phyloP scores from a whole-genome alignment of 2,113 vertebrate species.

The Lophura nycthemera region DNA sequence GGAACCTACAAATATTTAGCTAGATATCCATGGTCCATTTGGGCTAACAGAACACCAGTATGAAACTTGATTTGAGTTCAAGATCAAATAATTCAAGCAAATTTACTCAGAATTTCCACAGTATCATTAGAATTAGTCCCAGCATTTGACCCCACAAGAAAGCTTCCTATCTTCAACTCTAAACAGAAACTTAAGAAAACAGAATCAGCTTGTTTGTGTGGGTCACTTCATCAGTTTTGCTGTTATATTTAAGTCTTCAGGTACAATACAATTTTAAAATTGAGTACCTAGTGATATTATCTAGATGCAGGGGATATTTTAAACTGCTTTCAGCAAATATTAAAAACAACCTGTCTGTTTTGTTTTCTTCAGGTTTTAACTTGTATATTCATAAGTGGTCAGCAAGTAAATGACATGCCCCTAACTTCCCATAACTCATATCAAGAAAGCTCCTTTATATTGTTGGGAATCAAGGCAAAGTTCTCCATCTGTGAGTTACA shows the following conservation, averaged over 20 bases:
- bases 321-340: background rate
- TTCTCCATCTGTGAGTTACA: no score
- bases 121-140: background rate
- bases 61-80: background rate
- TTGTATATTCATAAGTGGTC: background rate
- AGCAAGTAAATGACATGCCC: background rate
- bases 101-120: background rate
- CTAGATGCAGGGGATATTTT: background rate
- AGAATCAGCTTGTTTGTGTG: background rate
- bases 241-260: background rate
- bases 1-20: fast-evolving
- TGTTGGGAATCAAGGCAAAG: no score
- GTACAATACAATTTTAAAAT: background rate
- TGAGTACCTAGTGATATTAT: background rate
- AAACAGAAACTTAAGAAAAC: background rate
- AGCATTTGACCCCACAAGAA: background rate
- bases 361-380: background rate
- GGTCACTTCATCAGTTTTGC: background rate
- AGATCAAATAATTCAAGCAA: background rate
- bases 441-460: background rate
- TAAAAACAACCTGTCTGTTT: background rate
- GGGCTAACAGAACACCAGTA: background rate
- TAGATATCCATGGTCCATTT: background rate
- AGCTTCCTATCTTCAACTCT: background rate
- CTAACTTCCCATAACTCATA: background rate